phyloP scores from a whole-genome alignment of 2,888 invertebrate species.

The Lycaena phlaeas region DNA sequence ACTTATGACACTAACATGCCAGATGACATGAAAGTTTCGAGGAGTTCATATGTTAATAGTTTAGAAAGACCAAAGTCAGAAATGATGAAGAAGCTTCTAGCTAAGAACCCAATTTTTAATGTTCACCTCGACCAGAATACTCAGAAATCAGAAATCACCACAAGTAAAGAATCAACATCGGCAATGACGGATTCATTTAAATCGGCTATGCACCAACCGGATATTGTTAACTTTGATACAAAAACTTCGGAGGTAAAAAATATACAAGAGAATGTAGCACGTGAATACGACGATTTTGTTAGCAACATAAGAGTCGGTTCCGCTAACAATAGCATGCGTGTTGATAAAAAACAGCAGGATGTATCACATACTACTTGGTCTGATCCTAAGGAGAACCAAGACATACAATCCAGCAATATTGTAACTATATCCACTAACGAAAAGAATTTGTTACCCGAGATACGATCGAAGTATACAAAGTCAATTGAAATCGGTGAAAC shows the following conservation, averaged over 20 bases:
- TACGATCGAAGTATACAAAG: slow-evolving; percentile 57
- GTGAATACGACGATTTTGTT: slow-evolving; percentile 58
- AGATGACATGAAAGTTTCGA: slow-evolving; percentile 76
- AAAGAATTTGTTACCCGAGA: slow-evolving; percentile 42
- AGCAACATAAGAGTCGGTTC: slow-evolving; percentile 66
- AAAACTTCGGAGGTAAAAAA: slow-evolving; percentile 44
- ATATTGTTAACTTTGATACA: slow-evolving; percentile 63
- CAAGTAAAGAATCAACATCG: slow-evolving; percentile 38
- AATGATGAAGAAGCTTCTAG: slow-evolving; percentile 71
- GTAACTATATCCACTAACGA: slow-evolving; percentile 60
- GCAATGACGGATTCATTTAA: slow-evolving; percentile 55
- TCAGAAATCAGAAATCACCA: slow-evolving; percentile 40
- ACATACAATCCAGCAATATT: slow-evolving; percentile 41
- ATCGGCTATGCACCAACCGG: slow-evolving; percentile 61
- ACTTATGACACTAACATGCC: slow-evolving; percentile 74
- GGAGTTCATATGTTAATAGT: slow-evolving; percentile 73
- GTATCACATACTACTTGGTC: slow-evolving; percentile 43
- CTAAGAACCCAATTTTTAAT: slow-evolving; percentile 65
- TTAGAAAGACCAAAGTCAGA: slow-evolving; percentile 76
- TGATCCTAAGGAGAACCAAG: slow-evolving; percentile 34
- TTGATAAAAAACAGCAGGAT: slow-evolving; percentile 42
- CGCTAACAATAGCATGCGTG: slow-evolving; percentile 54
- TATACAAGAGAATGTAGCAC: slow-evolving; percentile 14
- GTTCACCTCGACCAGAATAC: slow-evolving; percentile 52
- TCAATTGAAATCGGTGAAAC: slow-evolving; percentile 65